phyloP scores from a whole-genome alignment of 2,888 invertebrate genomes.

The Plemyria rubiginata region DNA sequence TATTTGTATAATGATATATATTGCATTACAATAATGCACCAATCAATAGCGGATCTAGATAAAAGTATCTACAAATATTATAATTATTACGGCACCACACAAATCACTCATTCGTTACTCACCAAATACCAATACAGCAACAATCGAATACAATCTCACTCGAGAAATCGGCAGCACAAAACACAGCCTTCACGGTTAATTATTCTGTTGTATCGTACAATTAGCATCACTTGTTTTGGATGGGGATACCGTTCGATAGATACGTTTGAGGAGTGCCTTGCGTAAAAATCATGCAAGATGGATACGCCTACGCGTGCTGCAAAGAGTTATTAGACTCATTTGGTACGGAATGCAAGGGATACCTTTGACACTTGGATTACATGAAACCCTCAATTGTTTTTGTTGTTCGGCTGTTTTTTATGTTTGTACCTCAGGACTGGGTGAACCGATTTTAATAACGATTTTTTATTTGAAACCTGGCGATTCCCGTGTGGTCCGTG shows the following conservation, averaged over 20 bases:
- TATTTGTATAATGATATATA: no score
- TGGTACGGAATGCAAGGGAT: background rate
- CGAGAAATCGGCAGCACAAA: conserved; percentile 33
- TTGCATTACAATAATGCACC: no score
- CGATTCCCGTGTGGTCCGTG: no score
- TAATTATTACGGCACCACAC: background rate
- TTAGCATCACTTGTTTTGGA: conserved; percentile 63
- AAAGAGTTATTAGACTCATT: background rate
- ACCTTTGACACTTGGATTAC: no score
- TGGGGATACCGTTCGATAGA: conserved; percentile 51
- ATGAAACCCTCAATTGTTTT: no score
- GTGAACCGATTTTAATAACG: no score
- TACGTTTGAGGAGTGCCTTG: conserved; percentile 51
- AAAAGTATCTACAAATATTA: no score
- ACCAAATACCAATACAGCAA: conserved; percentile 28
- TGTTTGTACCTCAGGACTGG: no score
- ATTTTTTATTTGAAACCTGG: no score
- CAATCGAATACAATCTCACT: conserved; percentile 21
- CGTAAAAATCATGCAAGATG: conserved; percentile 45
- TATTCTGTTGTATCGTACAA: conserved; percentile 67
- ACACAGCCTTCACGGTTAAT: conserved; percentile 70
- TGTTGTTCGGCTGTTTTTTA: no score
- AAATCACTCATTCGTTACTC: conserved; percentile 3
- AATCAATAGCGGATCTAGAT: no score
- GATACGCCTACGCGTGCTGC: conserved; percentile 33